Evolutionary conservation across 37 sponge, comb jelly and placozoan species (phyloP).

Genomic region (Bolinopsis microptera): DNA sequence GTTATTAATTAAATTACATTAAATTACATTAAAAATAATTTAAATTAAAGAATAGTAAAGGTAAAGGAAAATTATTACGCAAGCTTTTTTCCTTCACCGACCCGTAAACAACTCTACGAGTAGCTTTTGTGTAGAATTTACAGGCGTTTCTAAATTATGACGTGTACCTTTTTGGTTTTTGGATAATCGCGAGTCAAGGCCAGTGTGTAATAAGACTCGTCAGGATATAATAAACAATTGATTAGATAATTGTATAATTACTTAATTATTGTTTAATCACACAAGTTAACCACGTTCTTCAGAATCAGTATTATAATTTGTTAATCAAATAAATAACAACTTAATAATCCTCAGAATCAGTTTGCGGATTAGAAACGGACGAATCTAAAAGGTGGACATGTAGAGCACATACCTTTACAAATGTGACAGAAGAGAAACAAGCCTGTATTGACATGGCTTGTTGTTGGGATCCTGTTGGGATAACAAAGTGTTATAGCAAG

Average conservation of each 20-base stretch:
- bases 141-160: too few relatives aligned
- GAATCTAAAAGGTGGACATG: constrained; percentile 29
- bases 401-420: not conserved
- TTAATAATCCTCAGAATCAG: not conserved
- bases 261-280: too few relatives aligned
- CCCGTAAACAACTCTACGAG: too few relatives aligned
- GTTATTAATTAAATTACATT: not conserved
- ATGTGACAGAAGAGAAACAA: not conserved
- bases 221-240: too few relatives aligned
- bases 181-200: too few relatives aligned
- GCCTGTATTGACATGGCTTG: constrained; percentile 8
- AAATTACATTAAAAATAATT: not conserved
- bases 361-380: not conserved
- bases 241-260: too few relatives aligned
- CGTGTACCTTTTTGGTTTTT: too few relatives aligned
- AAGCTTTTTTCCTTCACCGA: not conserved
- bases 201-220: too few relatives aligned
- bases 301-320: too few relatives aligned
- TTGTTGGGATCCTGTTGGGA: constrained; percentile 14
- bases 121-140: too few relatives aligned
- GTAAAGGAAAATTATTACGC: not conserved
- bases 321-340: too few relatives aligned
- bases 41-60: not conserved
- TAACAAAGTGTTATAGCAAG: constrained; percentile 42
- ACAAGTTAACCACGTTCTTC: too few relatives aligned